phyloP scores from a whole-genome alignment of 2,113 vertebrate genomes.

The Zosterops hypoxanthus region DNA sequence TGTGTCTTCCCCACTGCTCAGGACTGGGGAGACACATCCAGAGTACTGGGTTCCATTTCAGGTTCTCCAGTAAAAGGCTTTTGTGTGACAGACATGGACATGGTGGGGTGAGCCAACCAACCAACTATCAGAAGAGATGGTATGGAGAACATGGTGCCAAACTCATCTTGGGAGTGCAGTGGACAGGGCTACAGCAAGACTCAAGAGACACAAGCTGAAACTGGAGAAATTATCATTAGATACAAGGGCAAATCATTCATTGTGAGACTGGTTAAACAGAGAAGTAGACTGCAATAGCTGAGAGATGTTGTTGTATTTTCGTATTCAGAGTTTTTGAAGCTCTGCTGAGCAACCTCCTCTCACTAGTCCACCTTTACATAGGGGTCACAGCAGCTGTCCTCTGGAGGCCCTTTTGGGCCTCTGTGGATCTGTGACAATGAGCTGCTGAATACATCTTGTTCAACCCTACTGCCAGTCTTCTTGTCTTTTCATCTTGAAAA shows the following conservation, averaged over 20 bases:
- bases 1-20: background rate
- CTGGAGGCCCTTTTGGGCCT: background rate
- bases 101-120: background rate
- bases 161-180: background rate
- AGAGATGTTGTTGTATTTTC: rapidly evolving
- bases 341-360: background rate
- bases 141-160: background rate
- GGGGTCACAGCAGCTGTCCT: background rate
- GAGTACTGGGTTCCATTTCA: background rate
- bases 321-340: background rate
- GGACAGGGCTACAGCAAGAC: background rate
- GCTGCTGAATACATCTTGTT: background rate
- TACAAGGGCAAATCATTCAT: background rate
- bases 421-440: background rate
- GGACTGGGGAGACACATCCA: background rate
- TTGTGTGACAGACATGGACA: background rate
- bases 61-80: background rate
- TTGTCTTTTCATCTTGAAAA: background rate
- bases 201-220: background rate
- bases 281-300: background rate
- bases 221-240: background rate
- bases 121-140: background rate
- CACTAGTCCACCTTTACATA: background rate
- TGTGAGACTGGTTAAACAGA: background rate
- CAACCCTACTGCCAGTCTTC: background rate